A percentile compares a stretch with the other conserved stretches of the same genome.
Evolutionary conservation across 2,888 invertebrate species (phyloP).

Genomic region (Tetranychus truncatus): DNA sequence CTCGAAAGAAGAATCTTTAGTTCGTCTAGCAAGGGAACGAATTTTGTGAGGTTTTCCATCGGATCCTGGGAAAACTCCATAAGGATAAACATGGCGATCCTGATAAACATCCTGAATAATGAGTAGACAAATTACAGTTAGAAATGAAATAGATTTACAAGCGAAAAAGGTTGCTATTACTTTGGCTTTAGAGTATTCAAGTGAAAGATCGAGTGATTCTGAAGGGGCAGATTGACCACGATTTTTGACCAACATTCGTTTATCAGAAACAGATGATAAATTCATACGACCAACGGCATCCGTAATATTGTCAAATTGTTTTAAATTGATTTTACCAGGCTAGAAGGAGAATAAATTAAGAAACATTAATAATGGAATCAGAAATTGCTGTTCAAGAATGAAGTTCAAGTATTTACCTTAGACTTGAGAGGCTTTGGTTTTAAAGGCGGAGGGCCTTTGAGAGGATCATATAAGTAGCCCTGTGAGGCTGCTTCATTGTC

Average conservation of each 20-base stretch:
- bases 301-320: conserved; percentile 69
- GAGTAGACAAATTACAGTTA: neutral
- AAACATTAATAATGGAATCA: neutral
- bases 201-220: conserved; percentile 52
- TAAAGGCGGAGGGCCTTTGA: conserved; percentile 3
- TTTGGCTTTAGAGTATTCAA: conserved; percentile 50
- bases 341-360: conserved; percentile 34
- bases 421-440: conserved; percentile 21
- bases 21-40: conserved; percentile 23
- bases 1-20: conserved; percentile 1
- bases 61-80: conserved; percentile 48
- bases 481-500: conserved; percentile 43
- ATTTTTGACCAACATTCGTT: conserved; percentile 32
- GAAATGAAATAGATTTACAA: neutral
- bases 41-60: conserved; percentile 33
- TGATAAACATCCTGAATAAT: conserved; percentile 26
- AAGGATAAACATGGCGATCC: conserved; percentile 45
- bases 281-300: conserved; percentile 47
- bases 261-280: conserved; percentile 34
- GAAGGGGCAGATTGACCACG: conserved; percentile 54
- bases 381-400: neutral
- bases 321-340: conserved; percentile 73
- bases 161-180: conserved; percentile 26
- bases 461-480: neutral
- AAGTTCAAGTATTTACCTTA: conserved; percentile 22